Conservation (phyloP, 64 coral and sea anemone species). For the Actinia equina region DNA sequence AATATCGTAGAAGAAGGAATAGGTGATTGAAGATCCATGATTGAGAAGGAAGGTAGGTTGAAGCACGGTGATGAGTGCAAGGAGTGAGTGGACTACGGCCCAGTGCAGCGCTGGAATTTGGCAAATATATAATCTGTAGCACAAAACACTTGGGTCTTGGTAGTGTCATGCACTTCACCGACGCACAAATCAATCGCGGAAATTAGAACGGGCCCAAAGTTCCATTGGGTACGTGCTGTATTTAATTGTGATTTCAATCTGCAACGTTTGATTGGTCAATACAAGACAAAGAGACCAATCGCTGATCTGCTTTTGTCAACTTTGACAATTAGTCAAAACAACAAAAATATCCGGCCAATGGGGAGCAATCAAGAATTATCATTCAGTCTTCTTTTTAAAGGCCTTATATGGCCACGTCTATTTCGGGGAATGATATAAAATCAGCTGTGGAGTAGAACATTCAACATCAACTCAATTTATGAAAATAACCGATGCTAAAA, state of each 20-base stretch:
- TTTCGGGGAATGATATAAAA: constrained; percentile 92
- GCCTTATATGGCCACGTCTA: constrained; percentile 91
- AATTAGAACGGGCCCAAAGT: constrained; percentile 75
- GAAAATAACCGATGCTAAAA: constrained; percentile 11
- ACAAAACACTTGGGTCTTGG: constrained; percentile 50
- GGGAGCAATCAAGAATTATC: constrained; percentile 32
- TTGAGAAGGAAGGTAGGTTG: constrained; percentile 1
- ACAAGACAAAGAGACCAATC: constrained; percentile 62
- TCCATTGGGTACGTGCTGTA: constrained; percentile 55
- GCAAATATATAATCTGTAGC: constrained; percentile 75
- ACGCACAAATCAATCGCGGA: constrained; percentile 78
- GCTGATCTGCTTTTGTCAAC: constrained; percentile 37
- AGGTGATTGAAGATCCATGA: constrained; percentile 94
- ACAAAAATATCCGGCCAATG: constrained; percentile 75
- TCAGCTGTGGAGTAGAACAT: constrained; percentile 64
- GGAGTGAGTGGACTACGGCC: constrained; percentile 65
- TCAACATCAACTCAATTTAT: constrained; percentile 12
- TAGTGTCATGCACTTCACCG: constrained; percentile 81
- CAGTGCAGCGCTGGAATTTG: constrained; percentile 78
- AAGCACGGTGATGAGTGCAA: constrained; percentile 36
- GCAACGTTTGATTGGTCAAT: constrained; percentile 7
- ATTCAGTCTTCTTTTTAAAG: constrained; percentile 31
- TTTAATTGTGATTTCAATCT: constrained; percentile 65
- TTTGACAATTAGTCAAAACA: constrained; percentile 90
- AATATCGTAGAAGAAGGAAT: constrained; percentile 91